A percentile compares a stretch with the other conserved stretches of the same genome.
phyloP scores from a whole-genome alignment of 2,888 invertebrate species.

The Xanthorhoe designata region DNA sequence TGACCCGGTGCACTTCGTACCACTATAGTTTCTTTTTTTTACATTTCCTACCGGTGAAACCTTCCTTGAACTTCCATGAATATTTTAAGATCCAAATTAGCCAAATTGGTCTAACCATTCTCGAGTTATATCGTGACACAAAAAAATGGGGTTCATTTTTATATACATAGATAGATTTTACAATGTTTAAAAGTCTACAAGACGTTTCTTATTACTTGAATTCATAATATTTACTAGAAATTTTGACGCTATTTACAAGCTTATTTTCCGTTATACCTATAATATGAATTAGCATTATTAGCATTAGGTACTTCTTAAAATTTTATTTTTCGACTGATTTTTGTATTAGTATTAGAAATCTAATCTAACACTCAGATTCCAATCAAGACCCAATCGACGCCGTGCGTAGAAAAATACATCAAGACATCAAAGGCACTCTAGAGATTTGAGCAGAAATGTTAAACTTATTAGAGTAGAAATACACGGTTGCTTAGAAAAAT shows the following conservation, averaged over 20 bases:
- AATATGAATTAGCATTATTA: background rate
- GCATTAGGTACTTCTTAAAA: background rate
- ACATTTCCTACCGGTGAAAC: too few species aligned
- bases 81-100: too few species aligned
- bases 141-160: too few species aligned
- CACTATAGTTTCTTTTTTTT: too few species aligned
- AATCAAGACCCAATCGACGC: slow-evolving; percentile 20
- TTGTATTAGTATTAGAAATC: background rate
- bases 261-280: background rate
- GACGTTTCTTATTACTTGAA: too few species aligned
- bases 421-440: slow-evolving; percentile 13
- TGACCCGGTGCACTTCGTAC: too few species aligned
- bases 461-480: slow-evolving; percentile 40
- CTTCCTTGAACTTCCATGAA: too few species aligned
- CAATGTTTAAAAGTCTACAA: too few species aligned
- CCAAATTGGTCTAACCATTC: too few species aligned
- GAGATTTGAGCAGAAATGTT: slow-evolving; percentile 33
- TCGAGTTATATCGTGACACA: too few species aligned
- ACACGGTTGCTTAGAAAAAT: slow-evolving; percentile 56
- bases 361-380: slow-evolving; percentile 3
- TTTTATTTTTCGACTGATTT: background rate
- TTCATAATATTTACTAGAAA: too few species aligned
- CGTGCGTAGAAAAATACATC: slow-evolving; percentile 22
- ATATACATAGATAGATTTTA: background rate
- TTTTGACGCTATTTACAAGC: background rate